Base-by-base conservation (phyloP, 92 coral and sea anemone genomes). In the Umimayanthus kanabou region DNA sequence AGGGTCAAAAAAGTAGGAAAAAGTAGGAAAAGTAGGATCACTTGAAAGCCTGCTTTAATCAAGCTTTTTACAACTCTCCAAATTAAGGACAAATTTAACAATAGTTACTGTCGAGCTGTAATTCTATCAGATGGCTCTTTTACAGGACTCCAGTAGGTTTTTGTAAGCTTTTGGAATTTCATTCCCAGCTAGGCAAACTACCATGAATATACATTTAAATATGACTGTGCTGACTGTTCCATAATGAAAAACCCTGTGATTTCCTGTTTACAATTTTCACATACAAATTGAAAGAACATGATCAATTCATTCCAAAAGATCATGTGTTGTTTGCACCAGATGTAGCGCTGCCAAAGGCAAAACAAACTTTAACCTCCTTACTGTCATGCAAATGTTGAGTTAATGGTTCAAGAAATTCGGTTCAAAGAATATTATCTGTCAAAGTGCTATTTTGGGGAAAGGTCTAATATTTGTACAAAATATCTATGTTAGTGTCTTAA, bases 331-430 rank as follows among this genome's bases (percentile, higher is more conserved):
- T 75, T 75, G 30, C n/a, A 75, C 25, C 79, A 39, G 79, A 75
- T 75, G 78, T 47, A 73, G 45, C 26, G 22, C 26, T 71, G 77
- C 77, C 25, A 14, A 73, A 73, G 45, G 77, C 77, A 73, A 1
- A 73, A 39, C 29, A 75, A 16, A 42, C 47, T 40, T 73, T 61
- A 73, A 30, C 45, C 79, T 39, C 25, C 39, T 37, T 39, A 75
- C 47, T 75, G 79, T 75, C 18, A 75, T 75, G 79, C 79, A 75
- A 75, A 75, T 75, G 69, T 39, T 73, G 43, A 4, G 6, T 37
- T 75, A 75, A 75, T 39, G 53, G 50, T 20, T 75, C 49, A 39
- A 39, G 4, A 43, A 75, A 18, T 75, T 75, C 2, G 18, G 25
- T 33, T 75, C 79, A 39, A 73, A 39, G 26, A 75, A 75, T 39